Conservation (phyloP, 2,888 invertebrate species). For the Phragmatobia fuliginosa region DNA sequence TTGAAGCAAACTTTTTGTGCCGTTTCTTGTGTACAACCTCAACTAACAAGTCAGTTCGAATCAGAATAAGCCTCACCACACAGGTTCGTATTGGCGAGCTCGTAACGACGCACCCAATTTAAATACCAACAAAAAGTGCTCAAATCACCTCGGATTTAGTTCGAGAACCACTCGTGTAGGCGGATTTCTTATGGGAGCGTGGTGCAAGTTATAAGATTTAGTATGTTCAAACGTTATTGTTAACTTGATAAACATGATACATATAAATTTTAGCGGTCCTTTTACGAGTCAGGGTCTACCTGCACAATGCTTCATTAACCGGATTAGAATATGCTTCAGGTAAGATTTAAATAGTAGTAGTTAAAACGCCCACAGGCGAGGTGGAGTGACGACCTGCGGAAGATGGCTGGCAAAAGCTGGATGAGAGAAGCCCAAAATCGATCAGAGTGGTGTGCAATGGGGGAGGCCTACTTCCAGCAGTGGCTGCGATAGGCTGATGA, state of each 20-base stretch:
- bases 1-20: background rate
- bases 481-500: too few relatives aligned
- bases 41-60: constrained; percentile 11
- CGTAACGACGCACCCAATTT: constrained; percentile 79
- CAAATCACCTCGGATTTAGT: constrained; percentile 81
- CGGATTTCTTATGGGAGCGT: constrained; percentile 69
- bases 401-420: too few relatives aligned
- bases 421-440: too few relatives aligned
- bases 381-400: too few relatives aligned
- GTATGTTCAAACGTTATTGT: constrained; percentile 17
- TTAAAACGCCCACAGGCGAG: too few relatives aligned
- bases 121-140: constrained; percentile 81
- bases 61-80: constrained; percentile 27
- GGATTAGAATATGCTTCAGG: background rate
- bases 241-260: background rate
- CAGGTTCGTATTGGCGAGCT: constrained; percentile 43
- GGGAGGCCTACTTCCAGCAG: too few relatives aligned
- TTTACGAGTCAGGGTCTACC: accelerated
- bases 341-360: too few relatives aligned
- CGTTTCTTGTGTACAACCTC: background rate
- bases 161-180: constrained; percentile 80
- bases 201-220: constrained; percentile 47
- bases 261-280: background rate
- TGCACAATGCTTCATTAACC: background rate
- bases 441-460: too few relatives aligned